These are phyloP conservation scores for Campoplex capitator DNA, from an alignment of 2,888 invertebrate genomes.

Conservation along the genomic window DNA sequence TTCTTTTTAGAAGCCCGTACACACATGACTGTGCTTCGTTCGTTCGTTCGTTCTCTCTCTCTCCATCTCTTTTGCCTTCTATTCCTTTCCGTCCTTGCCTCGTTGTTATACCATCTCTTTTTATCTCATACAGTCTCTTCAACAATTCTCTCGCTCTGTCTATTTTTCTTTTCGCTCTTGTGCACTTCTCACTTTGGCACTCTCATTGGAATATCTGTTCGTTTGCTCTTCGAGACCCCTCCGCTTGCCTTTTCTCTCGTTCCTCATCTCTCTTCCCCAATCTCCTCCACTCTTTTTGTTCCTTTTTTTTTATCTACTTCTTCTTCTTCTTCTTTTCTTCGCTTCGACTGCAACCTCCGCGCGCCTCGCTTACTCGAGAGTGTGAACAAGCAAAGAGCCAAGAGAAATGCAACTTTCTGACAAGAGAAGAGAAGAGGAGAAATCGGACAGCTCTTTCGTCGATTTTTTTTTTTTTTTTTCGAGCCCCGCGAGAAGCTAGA, in stretches of 20 bases:
- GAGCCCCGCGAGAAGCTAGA: background rate
- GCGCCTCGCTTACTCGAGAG: constrained; percentile 11
- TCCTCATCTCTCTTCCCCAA: constrained; percentile 33
- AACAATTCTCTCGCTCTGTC: constrained; percentile 22
- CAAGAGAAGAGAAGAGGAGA: background rate
- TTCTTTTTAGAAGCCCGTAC: constrained; percentile 74
- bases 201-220: constrained; percentile 37
- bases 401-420: constrained; percentile 22
- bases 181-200: constrained; percentile 34
- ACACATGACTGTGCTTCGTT: constrained; percentile 14
- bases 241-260: constrained; percentile 48
- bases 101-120: constrained; percentile 65
- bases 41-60: constrained; percentile 33
- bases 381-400: constrained; percentile 1
- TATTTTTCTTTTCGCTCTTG: constrained; percentile 40
- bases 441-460: constrained; percentile 17
- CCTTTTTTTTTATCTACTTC: constrained; percentile 5
- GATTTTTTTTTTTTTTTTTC: constrained; percentile 19
- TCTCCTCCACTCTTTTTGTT: constrained; percentile 51
- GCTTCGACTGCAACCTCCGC: background rate
- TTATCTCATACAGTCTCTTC: constrained; percentile 48
- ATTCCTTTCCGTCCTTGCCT: constrained; percentile 56
- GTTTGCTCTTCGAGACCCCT: constrained; percentile 56
- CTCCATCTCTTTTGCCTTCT: constrained; percentile 22
- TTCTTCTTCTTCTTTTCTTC: background rate